Base-by-base conservation (phyloP, 2,888 invertebrate genomes). In the Sphaeridia pumilis region DNA sequence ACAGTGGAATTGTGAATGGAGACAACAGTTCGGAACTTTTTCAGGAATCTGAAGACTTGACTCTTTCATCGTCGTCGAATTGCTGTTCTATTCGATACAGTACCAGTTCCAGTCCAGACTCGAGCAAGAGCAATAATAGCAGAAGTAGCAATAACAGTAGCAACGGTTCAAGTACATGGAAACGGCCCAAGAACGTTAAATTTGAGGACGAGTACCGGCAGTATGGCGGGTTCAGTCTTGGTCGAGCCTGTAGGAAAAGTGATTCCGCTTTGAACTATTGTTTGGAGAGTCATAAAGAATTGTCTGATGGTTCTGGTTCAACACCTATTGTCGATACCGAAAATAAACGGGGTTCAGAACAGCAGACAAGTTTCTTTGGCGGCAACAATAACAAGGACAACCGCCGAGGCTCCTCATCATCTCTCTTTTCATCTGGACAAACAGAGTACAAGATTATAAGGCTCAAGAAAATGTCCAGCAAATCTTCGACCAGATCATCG, bases 1-100 rank as follows among this genome's bases (percentile, higher is more conserved):
- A 84, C 69, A 83, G 83, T 26, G 83, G 84, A 35, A 84, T 84
- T 64, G 73, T 83, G 67, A 81, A 83, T 65, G 83, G 81, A 1
- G 79, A 80, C 7, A 79, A 78, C 46, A 81, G 80, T 52, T 81
- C 81, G 1, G n/a, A n/a, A 14, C 46, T 51, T 1, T 51, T 51
- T 14, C 51, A 51, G 12, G 51, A 51, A 35, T 21, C 49, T 4
- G 38, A 36, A n/a, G 21, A 22, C 27, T 36, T 45, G 27, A 38
- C 25, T 12, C 43, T n/a, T n/a, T n/a, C n/a, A n/a, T n/a, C n/a
- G n/a, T n/a, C 41, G n/a, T 38, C 54, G 5, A 28, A 26, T 10
- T 4, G 21, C 31, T 38, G 46, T 5, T 17, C 51, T 26, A 35
- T 25, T 34, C 34, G 28, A 28, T 10, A n/a, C 14, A 45, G 34